phyloP scores from a whole-genome alignment of 2,797 vertebrate genomes.

The Myiotriccus ornatus region DNA sequence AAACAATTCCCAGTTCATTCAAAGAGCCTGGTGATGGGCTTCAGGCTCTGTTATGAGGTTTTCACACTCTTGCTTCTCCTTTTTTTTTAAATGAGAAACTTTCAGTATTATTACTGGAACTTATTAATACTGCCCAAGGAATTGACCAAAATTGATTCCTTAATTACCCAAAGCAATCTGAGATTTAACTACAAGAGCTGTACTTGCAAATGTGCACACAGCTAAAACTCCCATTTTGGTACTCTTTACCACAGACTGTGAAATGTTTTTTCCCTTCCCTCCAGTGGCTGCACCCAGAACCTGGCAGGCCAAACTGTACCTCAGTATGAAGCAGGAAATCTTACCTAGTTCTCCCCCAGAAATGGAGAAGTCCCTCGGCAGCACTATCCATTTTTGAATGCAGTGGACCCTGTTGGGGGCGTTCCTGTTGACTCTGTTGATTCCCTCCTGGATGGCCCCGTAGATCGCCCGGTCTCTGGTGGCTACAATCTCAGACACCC shows the following conservation, averaged over 20 bases:
- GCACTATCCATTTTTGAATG: constrained; percentile 86
- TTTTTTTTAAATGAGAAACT: not conserved
- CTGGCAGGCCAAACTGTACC: not conserved
- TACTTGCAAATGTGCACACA: not conserved
- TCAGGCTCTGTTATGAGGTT: not conserved
- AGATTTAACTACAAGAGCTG: not conserved
- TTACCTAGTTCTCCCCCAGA: constrained; percentile 87
- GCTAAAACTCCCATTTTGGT: not conserved
- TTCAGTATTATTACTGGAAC: not conserved
- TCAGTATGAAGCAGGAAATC: not conserved
- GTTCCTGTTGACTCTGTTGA: constrained; percentile 77
- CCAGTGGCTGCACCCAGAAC: not conserved
- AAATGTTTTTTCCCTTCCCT: not conserved
- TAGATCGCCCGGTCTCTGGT: constrained; percentile 76
- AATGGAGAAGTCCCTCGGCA: constrained; percentile 86
- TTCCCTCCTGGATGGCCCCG: constrained; percentile 81
- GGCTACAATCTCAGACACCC: constrained; percentile 79
- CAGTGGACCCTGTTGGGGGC: constrained; percentile 82
- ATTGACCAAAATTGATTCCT: not conserved
- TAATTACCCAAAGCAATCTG: not conserved
- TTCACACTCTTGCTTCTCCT: not conserved
- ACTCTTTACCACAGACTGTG: not conserved
- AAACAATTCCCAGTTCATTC: not conserved
- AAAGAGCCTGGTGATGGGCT: not conserved
- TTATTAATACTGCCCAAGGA: not conserved